Evolutionary conservation across 2,888 invertebrate genomes (phyloP).

Genomic region (Hirtodrosophila cameraria): DNA sequence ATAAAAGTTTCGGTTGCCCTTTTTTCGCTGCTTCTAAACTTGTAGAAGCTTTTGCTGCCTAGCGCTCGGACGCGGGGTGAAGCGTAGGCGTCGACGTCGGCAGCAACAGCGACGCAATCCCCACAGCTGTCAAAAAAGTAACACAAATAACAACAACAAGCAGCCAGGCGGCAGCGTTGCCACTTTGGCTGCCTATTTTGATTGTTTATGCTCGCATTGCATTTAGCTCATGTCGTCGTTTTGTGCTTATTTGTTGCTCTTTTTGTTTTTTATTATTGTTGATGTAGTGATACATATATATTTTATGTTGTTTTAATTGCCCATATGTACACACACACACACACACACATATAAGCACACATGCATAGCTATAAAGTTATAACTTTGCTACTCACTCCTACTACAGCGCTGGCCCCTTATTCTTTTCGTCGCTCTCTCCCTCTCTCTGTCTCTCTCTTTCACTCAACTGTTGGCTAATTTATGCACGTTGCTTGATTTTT

Average conservation of each 20-base stretch:
- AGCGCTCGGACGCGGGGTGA: too few relatives aligned
- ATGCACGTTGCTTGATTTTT: constrained; percentile 56
- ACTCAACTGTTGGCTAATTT: constrained; percentile 53
- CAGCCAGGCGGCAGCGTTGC: constrained; percentile 19
- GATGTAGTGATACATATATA: constrained; percentile 38
- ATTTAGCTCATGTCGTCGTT: constrained; percentile 31
- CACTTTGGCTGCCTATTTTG: constrained; percentile 22
- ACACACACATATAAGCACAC: constrained; percentile 1
- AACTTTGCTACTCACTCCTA: constrained; percentile 37
- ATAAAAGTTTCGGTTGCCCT: constrained; percentile 46
- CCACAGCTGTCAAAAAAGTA: constrained; percentile 33
- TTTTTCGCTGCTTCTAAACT: constrained; percentile 40
- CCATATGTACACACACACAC: constrained; percentile 23
- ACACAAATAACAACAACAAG: constrained; percentile 7
- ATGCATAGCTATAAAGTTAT: too few relatives aligned
- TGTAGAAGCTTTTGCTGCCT: constrained; percentile 51
- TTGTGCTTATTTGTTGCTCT: constrained; percentile 20
- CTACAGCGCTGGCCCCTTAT: constrained; percentile 27
- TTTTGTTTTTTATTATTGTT: constrained; percentile 39
- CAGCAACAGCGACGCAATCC: not conserved
- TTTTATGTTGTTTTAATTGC: constrained; percentile 55
- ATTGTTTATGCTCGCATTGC: constrained; percentile 26
- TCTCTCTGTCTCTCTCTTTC: constrained; percentile 36
- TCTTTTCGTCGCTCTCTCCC: constrained; percentile 33
- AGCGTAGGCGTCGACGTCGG: not conserved